Conservation (phyloP, 2,888 invertebrate species). For the Chalcosyrphus nemorum region DNA sequence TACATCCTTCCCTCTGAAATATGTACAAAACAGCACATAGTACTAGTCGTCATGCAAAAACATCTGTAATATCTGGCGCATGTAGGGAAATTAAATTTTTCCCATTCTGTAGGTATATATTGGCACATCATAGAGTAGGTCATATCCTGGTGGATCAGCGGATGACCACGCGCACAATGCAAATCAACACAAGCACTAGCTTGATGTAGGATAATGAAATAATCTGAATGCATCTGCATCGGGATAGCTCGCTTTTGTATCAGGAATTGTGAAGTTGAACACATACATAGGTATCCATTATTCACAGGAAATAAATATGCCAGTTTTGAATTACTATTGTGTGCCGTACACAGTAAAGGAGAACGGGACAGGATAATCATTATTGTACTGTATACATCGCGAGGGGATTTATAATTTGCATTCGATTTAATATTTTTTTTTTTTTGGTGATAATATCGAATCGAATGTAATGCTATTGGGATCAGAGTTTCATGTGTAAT, state of each 20-base stretch:
- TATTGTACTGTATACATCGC: background rate
- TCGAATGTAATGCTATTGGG: background rate
- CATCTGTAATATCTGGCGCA: slow-evolving; percentile 11
- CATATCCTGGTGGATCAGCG: slow-evolving; percentile 41
- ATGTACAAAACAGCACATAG: background rate
- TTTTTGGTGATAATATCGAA: slow-evolving; percentile 15
- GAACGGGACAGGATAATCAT: slow-evolving; percentile 10
- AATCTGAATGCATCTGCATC: slow-evolving; percentile 33
- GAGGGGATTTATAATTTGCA: slow-evolving; percentile 20
- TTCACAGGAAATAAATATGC: slow-evolving; percentile 43
- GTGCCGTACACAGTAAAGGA: background rate
- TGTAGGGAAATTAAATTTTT: slow-evolving; percentile 34
- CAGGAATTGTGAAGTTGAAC: background rate
- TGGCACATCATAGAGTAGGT: slow-evolving; percentile 41
- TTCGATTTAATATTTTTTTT: slow-evolving; percentile 56
- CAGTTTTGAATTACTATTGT: background rate
- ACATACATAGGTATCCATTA: slow-evolving; percentile 9
- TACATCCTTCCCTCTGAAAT: background rate
- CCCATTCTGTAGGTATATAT: background rate
- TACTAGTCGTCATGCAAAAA: background rate
- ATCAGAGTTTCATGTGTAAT: background rate
- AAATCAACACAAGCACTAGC: slow-evolving; percentile 33
- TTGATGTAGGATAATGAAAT: slow-evolving; percentile 40
- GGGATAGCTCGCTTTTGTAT: slow-evolving; percentile 1
- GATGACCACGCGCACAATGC: slow-evolving; percentile 29